Evolutionary conservation across 2,113 vertebrate species (phyloP), one percentile per base, ranked within the genome.

Genomic region (Bolborhynchus lineola): DNA sequence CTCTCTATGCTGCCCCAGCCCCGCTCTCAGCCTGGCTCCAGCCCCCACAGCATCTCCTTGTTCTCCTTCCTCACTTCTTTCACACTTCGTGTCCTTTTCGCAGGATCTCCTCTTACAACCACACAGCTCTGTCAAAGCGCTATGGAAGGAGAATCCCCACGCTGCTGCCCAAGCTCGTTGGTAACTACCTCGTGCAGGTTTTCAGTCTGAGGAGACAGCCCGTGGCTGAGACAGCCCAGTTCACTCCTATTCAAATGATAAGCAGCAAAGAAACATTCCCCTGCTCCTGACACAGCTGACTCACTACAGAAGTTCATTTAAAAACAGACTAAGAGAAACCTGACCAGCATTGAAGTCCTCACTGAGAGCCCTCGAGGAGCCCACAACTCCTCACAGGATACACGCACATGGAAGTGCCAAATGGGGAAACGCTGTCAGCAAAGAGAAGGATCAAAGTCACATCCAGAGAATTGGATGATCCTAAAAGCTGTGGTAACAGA

Each of bases 361-460:
- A 60, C 7, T 8, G 33, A 53, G 46, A 53, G 1, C 7, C 15
- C 12, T 12, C 2, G 24, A 60, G 53, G 33, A 67, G 5, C 62
- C 55, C n/a, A 29, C 46, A 24, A 4, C 4, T n/a, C n/a, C 44
- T 10, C 26, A 9, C 50, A 8, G n/a, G 39, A 24, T 4, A 41
- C n/a, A 6, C 1, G 1, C 13, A 25, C 13, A 17, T 1, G 7
- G 47, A 9, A n/a, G 25, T 5, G 47, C 41, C 14, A 35, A 35
- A 18, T 26, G 31, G 31, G 50, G 49, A 39, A 44, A 71, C 31
- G 21, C 33, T 23, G 5, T 8, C 13, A 39, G 47, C 23, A 25
- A 33, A 24, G 88, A 59, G 59, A 39, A 52, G 41, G 75, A 26
- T 18, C 10, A 5, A 21, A 67, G 16, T 3, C 11, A 28, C 6